Conservation (phyloP, 2,113 vertebrate species). For the Chaetorhynchus papuensis region DNA sequence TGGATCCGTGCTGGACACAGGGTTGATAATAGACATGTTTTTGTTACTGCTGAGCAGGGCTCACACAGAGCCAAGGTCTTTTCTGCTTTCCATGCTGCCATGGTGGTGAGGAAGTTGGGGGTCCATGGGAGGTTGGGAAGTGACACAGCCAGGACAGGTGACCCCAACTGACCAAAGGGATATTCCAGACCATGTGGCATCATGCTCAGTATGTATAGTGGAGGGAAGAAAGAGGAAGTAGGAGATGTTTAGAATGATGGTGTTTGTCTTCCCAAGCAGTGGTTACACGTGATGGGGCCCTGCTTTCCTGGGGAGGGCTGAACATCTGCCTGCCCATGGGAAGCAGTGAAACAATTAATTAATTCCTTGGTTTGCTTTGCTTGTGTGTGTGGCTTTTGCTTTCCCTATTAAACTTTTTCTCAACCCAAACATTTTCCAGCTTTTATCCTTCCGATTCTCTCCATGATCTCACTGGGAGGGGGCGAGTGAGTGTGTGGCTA, state of each 20-base stretch:
- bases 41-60: background rate
- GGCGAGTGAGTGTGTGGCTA: background rate
- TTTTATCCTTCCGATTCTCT: background rate
- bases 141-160: background rate
- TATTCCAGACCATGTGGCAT: background rate
- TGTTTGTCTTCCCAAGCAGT: fast-evolving
- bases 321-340: background rate
- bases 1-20: background rate
- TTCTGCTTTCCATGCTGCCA: background rate
- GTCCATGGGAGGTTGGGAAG: fast-evolving
- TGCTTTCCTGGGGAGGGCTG: background rate
- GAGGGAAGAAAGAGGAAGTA: background rate
- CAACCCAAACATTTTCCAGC: background rate
- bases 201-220: background rate
- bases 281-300: fast-evolving
- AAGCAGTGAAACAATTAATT: background rate
- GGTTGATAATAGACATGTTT: background rate
- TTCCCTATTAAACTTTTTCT: background rate
- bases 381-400: background rate
- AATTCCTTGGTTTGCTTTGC: background rate
- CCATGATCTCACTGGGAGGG: background rate
- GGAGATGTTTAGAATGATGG: background rate
- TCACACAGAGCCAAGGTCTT: background rate
- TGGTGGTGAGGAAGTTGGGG: fast-evolving
- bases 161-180: background rate